These are phyloP conservation scores for Atlantisia rogersi DNA, from an alignment of 2,113 vertebrate genomes.

Conservation along the genomic window DNA sequence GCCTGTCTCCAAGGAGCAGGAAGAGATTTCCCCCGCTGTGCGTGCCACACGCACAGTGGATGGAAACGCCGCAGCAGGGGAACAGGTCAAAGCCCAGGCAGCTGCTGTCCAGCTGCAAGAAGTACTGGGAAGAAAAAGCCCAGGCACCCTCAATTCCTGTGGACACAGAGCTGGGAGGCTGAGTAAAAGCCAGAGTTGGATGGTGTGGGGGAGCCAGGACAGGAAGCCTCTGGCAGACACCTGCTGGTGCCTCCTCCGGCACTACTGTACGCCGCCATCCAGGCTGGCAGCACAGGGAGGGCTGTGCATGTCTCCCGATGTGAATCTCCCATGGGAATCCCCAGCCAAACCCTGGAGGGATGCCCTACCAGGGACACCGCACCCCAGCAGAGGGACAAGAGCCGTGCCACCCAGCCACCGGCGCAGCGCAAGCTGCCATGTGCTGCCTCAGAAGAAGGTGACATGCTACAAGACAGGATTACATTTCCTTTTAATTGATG, in stretches of 20 bases:
- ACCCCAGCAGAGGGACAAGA: not conserved
- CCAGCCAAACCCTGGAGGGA: not conserved
- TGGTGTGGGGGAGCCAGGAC: not conserved
- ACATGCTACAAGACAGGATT: not conserved
- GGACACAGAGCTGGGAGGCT: rapidly evolving
- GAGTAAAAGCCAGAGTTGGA: not conserved
- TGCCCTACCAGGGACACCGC: not conserved
- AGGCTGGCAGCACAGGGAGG: not conserved
- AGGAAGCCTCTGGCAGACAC: not conserved
- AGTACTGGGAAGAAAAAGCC: not conserved
- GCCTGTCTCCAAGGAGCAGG: rapidly evolving
- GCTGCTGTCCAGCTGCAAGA: constrained; percentile 6
- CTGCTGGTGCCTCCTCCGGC: not conserved
- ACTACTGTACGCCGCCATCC: not conserved
- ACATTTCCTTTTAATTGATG: constrained; percentile 57
- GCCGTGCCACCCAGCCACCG: not conserved
- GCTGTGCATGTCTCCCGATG: not conserved
- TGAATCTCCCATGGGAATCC: not conserved
- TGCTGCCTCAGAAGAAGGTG: not conserved
- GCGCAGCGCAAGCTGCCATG: not conserved
- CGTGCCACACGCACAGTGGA: not conserved
- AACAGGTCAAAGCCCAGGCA: not conserved
- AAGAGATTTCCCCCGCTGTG: not conserved
- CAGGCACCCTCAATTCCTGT: rapidly evolving
- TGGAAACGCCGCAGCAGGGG: not conserved